A percentile compares a stretch with the other conserved stretches of the same genome.
phyloP scores from a whole-genome alignment of 2,113 vertebrate genomes.

The Odocoileus virginianus region DNA sequence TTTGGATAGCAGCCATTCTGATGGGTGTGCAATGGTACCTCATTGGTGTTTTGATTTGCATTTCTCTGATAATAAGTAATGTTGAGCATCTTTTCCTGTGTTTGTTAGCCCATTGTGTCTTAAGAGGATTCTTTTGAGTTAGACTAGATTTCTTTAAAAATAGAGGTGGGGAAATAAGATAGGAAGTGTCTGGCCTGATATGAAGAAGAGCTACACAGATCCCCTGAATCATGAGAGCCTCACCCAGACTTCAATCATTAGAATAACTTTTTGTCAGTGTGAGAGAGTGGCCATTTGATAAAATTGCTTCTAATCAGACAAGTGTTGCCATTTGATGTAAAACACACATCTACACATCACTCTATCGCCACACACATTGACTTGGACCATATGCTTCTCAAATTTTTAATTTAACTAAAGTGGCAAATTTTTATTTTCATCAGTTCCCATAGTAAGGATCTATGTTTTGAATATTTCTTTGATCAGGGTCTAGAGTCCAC shows the following conservation, averaged over 20 bases:
- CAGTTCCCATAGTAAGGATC: not conserved
- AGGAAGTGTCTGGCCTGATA: not conserved
- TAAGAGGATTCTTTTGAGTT: not conserved
- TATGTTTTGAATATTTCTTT: not conserved
- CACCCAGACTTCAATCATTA: not conserved
- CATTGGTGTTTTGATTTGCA: too few relatives aligned
- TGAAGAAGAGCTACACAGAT: not conserved
- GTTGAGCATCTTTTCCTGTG: too few relatives aligned
- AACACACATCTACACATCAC: too few relatives aligned
- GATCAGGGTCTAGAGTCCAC: not conserved
- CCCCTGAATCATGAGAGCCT: not conserved
- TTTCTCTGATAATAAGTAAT: too few relatives aligned
- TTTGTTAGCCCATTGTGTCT: not conserved
- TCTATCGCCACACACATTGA: not conserved
- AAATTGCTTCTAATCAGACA: not conserved
- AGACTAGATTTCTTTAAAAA: not conserved
- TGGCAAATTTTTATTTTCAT: not conserved
- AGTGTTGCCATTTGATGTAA: not conserved
- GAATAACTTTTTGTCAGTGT: not conserved
- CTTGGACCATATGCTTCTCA: not conserved
- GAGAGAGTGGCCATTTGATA: not conserved
- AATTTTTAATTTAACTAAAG: not conserved
- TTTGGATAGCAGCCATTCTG: too few relatives aligned
- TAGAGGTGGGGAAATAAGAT: not conserved
- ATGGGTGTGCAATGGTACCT: too few relatives aligned